Evolutionary conservation across 1,140 invertebrate species (phyloP).

Genomic region (Nebria ingens): DNA sequence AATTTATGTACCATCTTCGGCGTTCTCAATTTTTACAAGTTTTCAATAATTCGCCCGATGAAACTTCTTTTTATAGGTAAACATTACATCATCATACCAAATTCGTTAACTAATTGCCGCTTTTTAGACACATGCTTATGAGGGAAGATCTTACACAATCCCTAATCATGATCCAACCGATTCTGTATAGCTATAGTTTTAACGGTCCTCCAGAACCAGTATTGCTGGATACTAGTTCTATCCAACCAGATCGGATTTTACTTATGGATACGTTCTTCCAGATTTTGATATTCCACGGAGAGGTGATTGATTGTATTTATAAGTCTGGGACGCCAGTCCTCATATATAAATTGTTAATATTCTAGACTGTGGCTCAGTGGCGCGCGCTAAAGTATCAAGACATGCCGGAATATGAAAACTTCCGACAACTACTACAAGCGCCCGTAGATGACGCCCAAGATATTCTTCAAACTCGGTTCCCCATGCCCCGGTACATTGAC

Average conservation of each 20-base stretch:
- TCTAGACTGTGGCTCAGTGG: conserved; percentile 94
- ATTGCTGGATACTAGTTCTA: conserved; percentile 91
- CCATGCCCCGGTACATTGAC: conserved; percentile 97
- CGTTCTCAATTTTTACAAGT: conserved; percentile 99
- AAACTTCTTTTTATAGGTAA: conserved; percentile 96
- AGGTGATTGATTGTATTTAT: no score
- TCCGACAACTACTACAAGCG: conserved; percentile 89
- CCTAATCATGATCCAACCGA: conserved; percentile 98
- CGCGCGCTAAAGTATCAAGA: conserved; percentile 89
- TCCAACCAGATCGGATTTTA: conserved; percentile 93
- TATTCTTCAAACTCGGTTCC: conserved; percentile 90
- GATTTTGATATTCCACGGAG: conserved; percentile 98
- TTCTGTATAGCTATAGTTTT: conserved; percentile 97
- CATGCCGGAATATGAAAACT: conserved; percentile 94
- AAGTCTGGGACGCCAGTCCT: no score
- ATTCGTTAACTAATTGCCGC: conserved; percentile 15
- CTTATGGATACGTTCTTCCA: conserved; percentile 99
- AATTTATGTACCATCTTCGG: conserved; percentile 99
- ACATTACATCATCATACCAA: neutral
- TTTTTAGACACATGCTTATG: conserved; percentile 84
- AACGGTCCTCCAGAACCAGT: conserved; percentile 96
- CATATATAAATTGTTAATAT: no score
- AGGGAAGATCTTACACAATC: conserved; percentile 95
- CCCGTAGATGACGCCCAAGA: conserved; percentile 96
- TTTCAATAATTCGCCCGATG: conserved; percentile 99